Conservation (phyloP, 2,888 invertebrate genomes). For the Agrotis clavis region DNA sequence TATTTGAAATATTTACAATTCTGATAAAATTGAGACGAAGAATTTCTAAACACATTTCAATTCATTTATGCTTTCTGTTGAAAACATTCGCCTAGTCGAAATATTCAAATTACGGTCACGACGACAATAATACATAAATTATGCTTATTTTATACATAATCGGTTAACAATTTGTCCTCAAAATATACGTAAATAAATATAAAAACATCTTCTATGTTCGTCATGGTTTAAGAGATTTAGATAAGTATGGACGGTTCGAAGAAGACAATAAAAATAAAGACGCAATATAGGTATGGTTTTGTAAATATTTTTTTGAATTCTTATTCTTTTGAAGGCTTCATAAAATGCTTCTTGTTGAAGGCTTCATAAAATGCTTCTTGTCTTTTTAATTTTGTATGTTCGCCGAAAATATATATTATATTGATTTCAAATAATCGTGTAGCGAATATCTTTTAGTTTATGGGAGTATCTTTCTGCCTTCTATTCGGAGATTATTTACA, state of each 20-base stretch:
- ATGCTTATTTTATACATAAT: not conserved
- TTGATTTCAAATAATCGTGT: not conserved
- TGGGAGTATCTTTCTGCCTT: too few relatives aligned
- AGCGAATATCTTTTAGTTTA: too few relatives aligned
- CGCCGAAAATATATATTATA: not conserved
- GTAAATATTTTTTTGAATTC: constrained; percentile 21
- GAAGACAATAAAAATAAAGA: constrained; percentile 6
- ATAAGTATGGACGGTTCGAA: not conserved
- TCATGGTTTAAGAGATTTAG: constrained; percentile 21
- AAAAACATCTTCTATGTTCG: constrained; percentile 1
- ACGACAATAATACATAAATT: constrained; percentile 11
- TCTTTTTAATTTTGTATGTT: not conserved
- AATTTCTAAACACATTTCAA: too few relatives aligned
- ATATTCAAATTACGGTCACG: constrained; percentile 3
- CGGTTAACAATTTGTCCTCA: not conserved
- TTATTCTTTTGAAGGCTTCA: too few relatives aligned
- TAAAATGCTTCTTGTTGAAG: too few relatives aligned
- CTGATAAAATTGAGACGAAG: not conserved
- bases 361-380: too few relatives aligned
- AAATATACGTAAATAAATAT: constrained; percentile 14
- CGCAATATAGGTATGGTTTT: not conserved
- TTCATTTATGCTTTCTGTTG: not conserved
- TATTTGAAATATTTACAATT: too few relatives aligned
- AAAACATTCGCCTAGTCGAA: not conserved
- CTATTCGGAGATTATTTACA: not conserved